Base-by-base conservation (phyloP, 1,140 invertebrate genomes). In the Dermatophagoides farinae region DNA sequence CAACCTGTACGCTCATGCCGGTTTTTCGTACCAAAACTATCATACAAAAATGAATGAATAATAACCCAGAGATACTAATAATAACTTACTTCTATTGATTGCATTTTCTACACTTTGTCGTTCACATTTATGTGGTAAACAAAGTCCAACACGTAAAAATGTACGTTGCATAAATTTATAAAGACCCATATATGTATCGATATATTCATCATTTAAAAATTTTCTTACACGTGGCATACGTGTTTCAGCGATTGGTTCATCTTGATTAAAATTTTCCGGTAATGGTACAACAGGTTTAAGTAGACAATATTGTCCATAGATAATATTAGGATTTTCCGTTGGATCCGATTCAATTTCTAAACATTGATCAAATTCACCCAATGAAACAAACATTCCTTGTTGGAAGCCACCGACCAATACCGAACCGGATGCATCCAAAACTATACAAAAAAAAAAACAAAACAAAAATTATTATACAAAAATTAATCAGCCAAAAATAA, bases 361-460 rank as follows among this genome's bases (percentile, higher is more conserved):
- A 60, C 67, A 68, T 62, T 68, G 62, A 61, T 68, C 67, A 59
- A 66, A 68, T 11, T 66, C 64, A 23, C 67, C 67, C 44, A 68
- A 64, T 10, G 57, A 54, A 11, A 63, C 60, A n/a, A 68, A 47
- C 8, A 64, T 67, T 31, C 67, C 67, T 54, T 65, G 65, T 12
- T 65, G 50, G 41, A 65, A 61, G 12, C 67, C 67, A 44, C 63
- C 60, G 1, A 67, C 60, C 18, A 60, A 40, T 22, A 65, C 55
- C 37, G 63, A 61, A n/a, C 65, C 65, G 23, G 53, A 62, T 20
- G 67, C 62, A 64, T 68, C 67, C 23, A 66, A 61, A 65, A 68
- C 67, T 68, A 47, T 47, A 62, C 59, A 47, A 40, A 59, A 14
- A n/a, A 25, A 44, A 4, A 37, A 57, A 57, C 14, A 37, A 8